Percentiles rank a stretch among this genome's conserved stretches.
phyloP scores from a whole-genome alignment of 2,113 vertebrate genomes.

The Tyrannus savana region DNA sequence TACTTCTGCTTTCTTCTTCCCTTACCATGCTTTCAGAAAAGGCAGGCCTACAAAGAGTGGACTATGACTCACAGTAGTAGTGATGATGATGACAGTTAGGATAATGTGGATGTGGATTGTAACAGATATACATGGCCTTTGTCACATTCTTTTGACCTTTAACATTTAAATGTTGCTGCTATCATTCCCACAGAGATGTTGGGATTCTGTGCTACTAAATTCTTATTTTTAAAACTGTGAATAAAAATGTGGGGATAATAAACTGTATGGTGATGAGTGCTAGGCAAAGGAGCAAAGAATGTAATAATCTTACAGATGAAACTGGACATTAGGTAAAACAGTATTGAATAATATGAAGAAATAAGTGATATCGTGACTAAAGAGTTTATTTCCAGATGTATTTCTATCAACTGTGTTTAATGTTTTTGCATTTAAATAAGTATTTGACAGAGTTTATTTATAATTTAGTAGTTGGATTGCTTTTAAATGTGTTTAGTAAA shows the following conservation, averaged over 20 bases:
- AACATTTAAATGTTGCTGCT: slow-evolving; percentile 45
- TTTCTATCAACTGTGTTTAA: slow-evolving; percentile 41
- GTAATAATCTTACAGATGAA: slow-evolving; percentile 9
- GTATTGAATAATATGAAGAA: background rate
- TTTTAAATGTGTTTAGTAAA: slow-evolving; percentile 46
- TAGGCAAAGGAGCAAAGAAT: slow-evolving; percentile 36
- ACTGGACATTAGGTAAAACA: background rate
- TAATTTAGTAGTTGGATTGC: slow-evolving; percentile 27
- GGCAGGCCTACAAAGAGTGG: slow-evolving; percentile 82
- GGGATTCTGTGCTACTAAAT: slow-evolving; percentile 1
- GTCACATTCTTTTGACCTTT: slow-evolving; percentile 26
- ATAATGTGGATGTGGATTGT: slow-evolving; percentile 63
- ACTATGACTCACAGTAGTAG: slow-evolving; percentile 80
- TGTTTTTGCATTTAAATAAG: slow-evolving; percentile 47
- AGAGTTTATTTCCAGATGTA: slow-evolving; percentile 32
- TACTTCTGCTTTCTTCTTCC: slow-evolving; percentile 79
- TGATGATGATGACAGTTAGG: slow-evolving; percentile 81
- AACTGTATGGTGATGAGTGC: slow-evolving; percentile 13
- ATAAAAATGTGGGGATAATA: slow-evolving; percentile 12
- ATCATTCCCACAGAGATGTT: background rate
- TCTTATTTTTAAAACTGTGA: slow-evolving; percentile 46
- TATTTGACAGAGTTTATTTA: slow-evolving; percentile 38
- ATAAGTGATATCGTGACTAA: background rate
- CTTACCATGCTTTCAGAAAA: slow-evolving; percentile 90
- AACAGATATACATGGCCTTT: slow-evolving; percentile 50